Conservation (phyloP, 2,113 vertebrate species). For the Motacilla alba region DNA sequence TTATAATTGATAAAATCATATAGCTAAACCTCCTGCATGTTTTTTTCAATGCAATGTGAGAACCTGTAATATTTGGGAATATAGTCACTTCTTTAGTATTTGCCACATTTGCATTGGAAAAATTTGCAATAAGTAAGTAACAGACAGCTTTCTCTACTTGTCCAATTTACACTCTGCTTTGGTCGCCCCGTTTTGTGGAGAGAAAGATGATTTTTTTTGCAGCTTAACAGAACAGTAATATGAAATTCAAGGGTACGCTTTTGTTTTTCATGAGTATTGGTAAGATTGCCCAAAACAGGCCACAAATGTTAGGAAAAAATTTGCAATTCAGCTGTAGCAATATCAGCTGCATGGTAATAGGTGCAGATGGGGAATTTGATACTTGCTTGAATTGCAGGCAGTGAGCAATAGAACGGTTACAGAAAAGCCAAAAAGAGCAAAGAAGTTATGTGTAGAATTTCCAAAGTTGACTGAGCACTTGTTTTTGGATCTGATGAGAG, state of each 20-base stretch:
- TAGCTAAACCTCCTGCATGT: not conserved
- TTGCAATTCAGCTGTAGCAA: not conserved
- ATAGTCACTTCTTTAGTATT: not conserved
- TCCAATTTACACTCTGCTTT: not conserved
- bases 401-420: not conserved
- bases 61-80: not conserved
- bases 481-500: not conserved
- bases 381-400: not conserved
- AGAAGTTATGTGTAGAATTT: not conserved
- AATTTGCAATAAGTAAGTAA: not conserved
- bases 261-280: not conserved
- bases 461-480: not conserved
- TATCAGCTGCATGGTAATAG: not conserved
- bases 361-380: not conserved
- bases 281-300: not conserved
- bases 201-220: not conserved
- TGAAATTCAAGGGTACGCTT: not conserved
- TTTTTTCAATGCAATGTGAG: accelerated
- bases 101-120: not conserved
- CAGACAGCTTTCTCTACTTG: not conserved
- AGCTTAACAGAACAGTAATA: not conserved
- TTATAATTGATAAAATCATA: not conserved
- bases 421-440: not conserved
- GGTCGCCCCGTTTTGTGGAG: not conserved
- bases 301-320: not conserved